Conservation (phyloP, 2,888 invertebrate genomes). For the Blera fallax region DNA sequence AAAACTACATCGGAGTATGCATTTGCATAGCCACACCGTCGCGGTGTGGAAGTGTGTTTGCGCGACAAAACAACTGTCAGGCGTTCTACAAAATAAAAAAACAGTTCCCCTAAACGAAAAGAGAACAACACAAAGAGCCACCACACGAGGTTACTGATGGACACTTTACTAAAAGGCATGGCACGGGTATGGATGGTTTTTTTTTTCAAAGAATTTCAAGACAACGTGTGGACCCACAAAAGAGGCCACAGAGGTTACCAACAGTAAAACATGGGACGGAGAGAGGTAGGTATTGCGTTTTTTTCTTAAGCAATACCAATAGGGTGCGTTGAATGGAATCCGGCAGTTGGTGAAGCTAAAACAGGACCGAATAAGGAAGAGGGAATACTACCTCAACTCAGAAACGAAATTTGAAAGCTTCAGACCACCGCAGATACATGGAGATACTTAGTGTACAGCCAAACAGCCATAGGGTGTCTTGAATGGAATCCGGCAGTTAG, state of each 20-base stretch:
- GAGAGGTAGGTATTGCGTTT: not conserved
- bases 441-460: too few relatives aligned
- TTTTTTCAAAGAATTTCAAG: conserved; percentile 11
- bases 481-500: not conserved
- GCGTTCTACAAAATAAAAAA: conserved; percentile 17
- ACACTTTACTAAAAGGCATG: conserved; percentile 17
- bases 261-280: not conserved
- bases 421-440: too few relatives aligned
- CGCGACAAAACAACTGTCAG: conserved; percentile 31
- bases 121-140: conserved; percentile 2
- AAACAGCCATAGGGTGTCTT: too few relatives aligned
- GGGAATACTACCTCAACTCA: too few relatives aligned
- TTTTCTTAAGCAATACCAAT: not conserved
- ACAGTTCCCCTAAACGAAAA: not conserved
- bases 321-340: not conserved
- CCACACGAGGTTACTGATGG: conserved; percentile 29
- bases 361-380: too few relatives aligned
- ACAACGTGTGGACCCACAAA: conserved; percentile 24
- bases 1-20: conserved; percentile 14
- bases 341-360: not conserved
- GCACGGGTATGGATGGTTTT: conserved; percentile 12
- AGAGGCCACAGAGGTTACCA: conserved; percentile 31
- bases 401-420: too few relatives aligned
- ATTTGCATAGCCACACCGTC: conserved; percentile 32
- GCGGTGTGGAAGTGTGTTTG: not conserved